Evolutionary conservation across 2,113 vertebrate species (phyloP), one percentile per base, ranked within the genome.

Genomic region (Vidua chalybeata): DNA sequence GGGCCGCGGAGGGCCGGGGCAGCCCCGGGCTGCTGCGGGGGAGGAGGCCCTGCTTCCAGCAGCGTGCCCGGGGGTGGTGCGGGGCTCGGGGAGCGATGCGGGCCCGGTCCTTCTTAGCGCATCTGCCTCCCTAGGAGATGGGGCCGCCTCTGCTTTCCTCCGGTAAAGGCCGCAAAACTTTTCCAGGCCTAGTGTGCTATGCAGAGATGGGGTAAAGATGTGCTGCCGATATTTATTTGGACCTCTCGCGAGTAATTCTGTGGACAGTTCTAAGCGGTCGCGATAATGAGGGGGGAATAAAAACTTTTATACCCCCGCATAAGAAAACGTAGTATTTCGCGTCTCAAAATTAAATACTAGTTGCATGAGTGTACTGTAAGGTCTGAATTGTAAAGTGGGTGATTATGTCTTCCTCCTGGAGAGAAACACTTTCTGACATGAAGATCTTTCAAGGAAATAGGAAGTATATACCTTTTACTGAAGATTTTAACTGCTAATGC

Each of bases 141-240:
- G 14, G 30, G 49, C 76, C 41, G 45, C 73, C 41, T 11, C 58
- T 28, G 35, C 13, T 13, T 46, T 26, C 33, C 35, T 31, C 41
- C 7, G 26, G 49, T 8, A 18, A 45, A 59, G 83, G 91, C 80
- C 51, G 37, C 55, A 33, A 21, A 94, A 88, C 83, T 94, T 90
- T 64, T 15, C 19, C 13, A 19, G 79, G 79, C 63, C 35, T 22
- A 3, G 19, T 3, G 63, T 20, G 51, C 35, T 17, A 0, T 35
- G 77, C 61, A 15, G 80, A 9, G 76, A 3, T 54, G 54, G 23
- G 39, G 28, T 28, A 11, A 51, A 41, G 77, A 35, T 16, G 39
- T 26, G 61, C 20, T 23, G 69, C 17, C 17, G 4, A 1, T 49
- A n/a, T 61, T 22, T n/a, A 3, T 10, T 45, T 19, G n/a, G 80